Base-by-base conservation (phyloP, 2,888 invertebrate genomes). In the Drymonia ruficornis region DNA sequence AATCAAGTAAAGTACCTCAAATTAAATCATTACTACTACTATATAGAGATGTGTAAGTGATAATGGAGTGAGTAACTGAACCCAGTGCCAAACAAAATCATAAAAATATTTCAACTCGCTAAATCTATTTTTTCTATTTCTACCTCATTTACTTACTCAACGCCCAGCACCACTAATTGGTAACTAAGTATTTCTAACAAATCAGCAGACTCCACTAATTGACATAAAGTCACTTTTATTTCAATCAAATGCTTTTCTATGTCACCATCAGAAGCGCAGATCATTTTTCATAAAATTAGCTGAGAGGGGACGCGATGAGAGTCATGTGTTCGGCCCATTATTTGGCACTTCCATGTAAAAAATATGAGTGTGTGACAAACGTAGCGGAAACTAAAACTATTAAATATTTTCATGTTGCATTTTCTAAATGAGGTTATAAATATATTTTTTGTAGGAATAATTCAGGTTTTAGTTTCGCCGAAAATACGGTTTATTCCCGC, bases 281-380 rank as follows among this genome's bases (percentile, higher is more conserved):
- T 76, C 72, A 78, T 83, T 75, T 72, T 71, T 83, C 78, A 79
- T 78, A 56, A 61, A 71, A 76, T 78, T 78, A 80, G 78, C 73
- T 38, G 50, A 29, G 65, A 68, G 78, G 79, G 78, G 74, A 75
- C 72, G 76, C 66, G 68, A 60, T 54, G 55, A 18, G 53, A 67
- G 67, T 70, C 70, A 71, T 72, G 70, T 70, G 70, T 61, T 69
- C 51, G 52, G 58, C 67, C 75, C 72, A 82, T 82, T 80, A 81
- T 78, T 80, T 77, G 66, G 58, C 74, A 67, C 72, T 76, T 70
- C 65, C 63, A 69, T 72, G 53, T 77, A 76, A 80, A 81, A 83
- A 82, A 69, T 56, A 65, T 63, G 55, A 64, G 47, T 44, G 61
- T 34, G 55, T 47, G 61, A 53, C 68, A 64, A 83, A 76, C 77